Conservation (phyloP, 2,888 invertebrate species). For the Melinaea menophilus region DNA sequence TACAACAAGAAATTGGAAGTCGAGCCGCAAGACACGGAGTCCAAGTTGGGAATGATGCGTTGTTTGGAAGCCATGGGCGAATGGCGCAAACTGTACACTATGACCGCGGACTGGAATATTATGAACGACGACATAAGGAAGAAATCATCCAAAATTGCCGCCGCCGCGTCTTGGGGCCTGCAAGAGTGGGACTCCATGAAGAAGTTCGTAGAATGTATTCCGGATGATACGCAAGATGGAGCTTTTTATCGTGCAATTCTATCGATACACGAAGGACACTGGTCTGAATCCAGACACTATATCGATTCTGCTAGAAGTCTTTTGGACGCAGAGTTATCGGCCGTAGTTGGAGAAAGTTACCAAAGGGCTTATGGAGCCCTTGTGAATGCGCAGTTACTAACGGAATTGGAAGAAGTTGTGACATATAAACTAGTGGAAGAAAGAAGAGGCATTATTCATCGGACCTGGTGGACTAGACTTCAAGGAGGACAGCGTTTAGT, state of each 20-base stretch:
- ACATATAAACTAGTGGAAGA: constrained; percentile 98
- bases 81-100: constrained; percentile 92
- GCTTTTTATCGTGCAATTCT: constrained; percentile 96
- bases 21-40: constrained; percentile 84
- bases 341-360: constrained; percentile 97
- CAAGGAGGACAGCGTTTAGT: constrained; percentile 96
- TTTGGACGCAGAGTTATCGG: constrained; percentile 95
- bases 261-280: constrained; percentile 90
- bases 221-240: constrained; percentile 95
- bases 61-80: constrained; percentile 97
- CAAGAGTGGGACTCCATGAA: constrained; percentile 97
- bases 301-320: constrained; percentile 96
- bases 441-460: constrained; percentile 85
- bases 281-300: constrained; percentile 83
- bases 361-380: constrained; percentile 96
- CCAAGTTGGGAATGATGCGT: constrained; percentile 96
- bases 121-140: constrained; percentile 71
- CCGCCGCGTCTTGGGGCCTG: constrained; percentile 96
- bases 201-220: constrained; percentile 90
- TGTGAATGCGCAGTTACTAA: constrained; percentile 97
- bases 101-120: constrained; percentile 82
- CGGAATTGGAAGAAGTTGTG: constrained; percentile 98
- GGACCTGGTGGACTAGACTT: constrained; percentile 96
- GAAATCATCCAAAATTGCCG: constrained; percentile 92
- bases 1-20: constrained; percentile 87